A percentile compares a stretch with the other conserved stretches of the same genome.
Conservation (phyloP, 2,113 vertebrate species). For the Podarcis cretensis region DNA sequence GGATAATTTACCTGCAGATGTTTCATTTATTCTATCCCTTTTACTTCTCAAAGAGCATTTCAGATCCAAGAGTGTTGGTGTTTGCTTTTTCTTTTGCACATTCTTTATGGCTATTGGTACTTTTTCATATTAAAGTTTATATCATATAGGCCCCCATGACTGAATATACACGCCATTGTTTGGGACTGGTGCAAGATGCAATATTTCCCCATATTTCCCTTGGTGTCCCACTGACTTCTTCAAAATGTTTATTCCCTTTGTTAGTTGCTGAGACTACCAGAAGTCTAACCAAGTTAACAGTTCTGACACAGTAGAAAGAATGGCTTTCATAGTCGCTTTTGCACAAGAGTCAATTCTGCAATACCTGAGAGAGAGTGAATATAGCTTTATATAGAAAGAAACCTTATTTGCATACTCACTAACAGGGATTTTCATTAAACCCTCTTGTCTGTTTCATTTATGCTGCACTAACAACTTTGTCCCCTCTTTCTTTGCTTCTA, state of each 20-base stretch:
- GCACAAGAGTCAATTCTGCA: slow-evolving; percentile 17
- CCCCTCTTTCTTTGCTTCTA: slow-evolving; percentile 74
- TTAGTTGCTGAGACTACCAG: not conserved
- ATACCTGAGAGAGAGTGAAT: not conserved
- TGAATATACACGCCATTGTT: not conserved
- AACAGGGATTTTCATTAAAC: slow-evolving; percentile 27
- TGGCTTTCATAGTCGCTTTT: not conserved
- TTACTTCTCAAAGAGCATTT: not conserved
- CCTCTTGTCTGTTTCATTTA: slow-evolving; percentile 29
- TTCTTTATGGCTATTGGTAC: not conserved
- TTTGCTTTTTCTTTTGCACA: not conserved
- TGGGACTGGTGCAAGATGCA: not conserved
- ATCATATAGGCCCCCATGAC: not conserved
- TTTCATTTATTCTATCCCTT: not conserved
- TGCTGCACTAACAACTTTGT: slow-evolving; percentile 65
- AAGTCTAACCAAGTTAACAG: not conserved
- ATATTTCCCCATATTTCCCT: not conserved
- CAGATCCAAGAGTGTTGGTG: not conserved
- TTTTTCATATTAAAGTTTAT: not conserved
- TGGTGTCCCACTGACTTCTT: not conserved
- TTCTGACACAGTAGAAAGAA: not conserved
- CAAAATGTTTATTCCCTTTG: slow-evolving; percentile 4
- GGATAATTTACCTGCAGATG: not conserved
- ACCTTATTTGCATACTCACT: slow-evolving; percentile 18
- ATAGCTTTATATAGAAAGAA: not conserved